Conservation (phyloP, 2,113 vertebrate species). For the Phylloscopus whistleri region DNA sequence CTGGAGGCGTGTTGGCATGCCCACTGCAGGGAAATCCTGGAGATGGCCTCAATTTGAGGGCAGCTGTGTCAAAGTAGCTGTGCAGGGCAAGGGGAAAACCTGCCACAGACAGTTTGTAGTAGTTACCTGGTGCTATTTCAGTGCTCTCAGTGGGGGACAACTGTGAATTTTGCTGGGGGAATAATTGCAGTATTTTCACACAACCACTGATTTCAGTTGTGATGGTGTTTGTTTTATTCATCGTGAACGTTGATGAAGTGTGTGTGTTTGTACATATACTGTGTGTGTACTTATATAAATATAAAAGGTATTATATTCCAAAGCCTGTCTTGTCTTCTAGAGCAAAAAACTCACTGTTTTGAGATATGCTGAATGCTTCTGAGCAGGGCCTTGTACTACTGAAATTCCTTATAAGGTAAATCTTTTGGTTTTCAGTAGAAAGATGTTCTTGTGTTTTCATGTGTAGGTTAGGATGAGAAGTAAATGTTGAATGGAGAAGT, state of each 20-base stretch:
- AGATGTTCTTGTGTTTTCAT: not conserved
- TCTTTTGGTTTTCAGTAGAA: not conserved
- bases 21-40: not conserved
- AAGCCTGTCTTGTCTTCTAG: not conserved
- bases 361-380: not conserved
- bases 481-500: not conserved
- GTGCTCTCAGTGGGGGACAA: not conserved
- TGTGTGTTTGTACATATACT: not conserved
- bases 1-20: accelerated
- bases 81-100: not conserved
- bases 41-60: not conserved
- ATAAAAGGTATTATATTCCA: not conserved
- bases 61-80: not conserved
- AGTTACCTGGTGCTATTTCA: not conserved
- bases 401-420: not conserved
- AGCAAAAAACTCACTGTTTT: not conserved
- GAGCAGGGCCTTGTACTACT: not conserved
- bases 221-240: not conserved
- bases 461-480: not conserved
- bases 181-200: not conserved
- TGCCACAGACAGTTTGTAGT: not conserved
- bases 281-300: not conserved
- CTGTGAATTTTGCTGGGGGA: not conserved
- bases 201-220: not conserved
- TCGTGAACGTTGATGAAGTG: accelerated